Base-by-base conservation (phyloP, 2,113 vertebrate genomes). In the Solea senegalensis region DNA sequence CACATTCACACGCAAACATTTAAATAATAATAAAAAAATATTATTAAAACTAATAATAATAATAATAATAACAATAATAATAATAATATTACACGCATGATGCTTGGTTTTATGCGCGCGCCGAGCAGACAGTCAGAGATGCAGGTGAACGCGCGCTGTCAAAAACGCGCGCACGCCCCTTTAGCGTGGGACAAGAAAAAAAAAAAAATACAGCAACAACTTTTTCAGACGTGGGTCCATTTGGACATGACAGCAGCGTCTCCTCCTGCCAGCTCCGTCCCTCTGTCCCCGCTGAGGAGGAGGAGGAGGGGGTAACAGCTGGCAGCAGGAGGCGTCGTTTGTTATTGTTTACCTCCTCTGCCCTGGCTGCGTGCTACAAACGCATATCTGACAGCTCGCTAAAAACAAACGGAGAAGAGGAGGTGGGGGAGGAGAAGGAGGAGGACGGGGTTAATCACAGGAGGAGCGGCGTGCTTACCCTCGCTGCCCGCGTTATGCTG, bases 401-500 rank as follows among this genome's bases (percentile, higher is more conserved):
- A 57, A 64, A 65, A 77, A 86, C 81, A 84, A 80, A 76, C 76
- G 52, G 27, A 65, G 60, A 45, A 41, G 44, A 28, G 44, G 40
- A 46, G 41, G 60, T 16, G 14, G 63, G 9, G 2, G 45, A 14
- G 3, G 5, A 7, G 9, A 3, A 13, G 40, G 8, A 7, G 15
- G 14, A n/a, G 11, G 11, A 55, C 4, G 13, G 14, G 45, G 45
- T 48, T 48, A 48, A 48, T 48, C 4, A 48, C 11, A 12, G 44
- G 21, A 55, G 34, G 79, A 49, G 8, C 50, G 70, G 12, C 46
- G 51, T 52, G 16, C 89, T 95, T 90, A 96, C 95, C 95, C 95
- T 92, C 52, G 95, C 95, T 48, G 95, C 95, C 54, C 95, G 91
- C 28, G 95, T 96, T 74, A 96, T 95, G 91, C 95, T 96, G 75